These are phyloP conservation scores for Gymnodraco acuticeps DNA, from an alignment of 2,797 vertebrate genomes.

Conservation along the genomic window DNA sequence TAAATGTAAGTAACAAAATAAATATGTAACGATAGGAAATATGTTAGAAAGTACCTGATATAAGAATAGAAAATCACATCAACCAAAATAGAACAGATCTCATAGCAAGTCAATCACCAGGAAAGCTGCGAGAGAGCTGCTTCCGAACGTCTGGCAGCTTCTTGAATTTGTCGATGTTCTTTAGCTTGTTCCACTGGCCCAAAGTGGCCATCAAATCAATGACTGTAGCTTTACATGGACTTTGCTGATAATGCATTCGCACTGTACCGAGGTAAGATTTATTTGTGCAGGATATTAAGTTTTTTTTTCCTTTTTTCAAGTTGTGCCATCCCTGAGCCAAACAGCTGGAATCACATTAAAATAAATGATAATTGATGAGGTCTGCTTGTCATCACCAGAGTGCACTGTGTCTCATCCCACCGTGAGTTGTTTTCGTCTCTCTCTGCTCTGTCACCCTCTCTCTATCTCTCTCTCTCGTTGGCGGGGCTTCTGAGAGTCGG, in stretches of 20 bases:
- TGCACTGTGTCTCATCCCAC: conserved; percentile 42
- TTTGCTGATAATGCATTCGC: neutral
- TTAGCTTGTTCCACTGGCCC: no score
- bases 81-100: no score
- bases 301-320: no score
- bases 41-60: no score
- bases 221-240: neutral
- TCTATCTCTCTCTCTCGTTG: conserved; percentile 49
- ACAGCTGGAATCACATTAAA: conserved; percentile 44
- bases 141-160: no score
- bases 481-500: conserved; percentile 70
- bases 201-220: neutral
- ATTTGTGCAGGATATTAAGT: neutral
- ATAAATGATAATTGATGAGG: conserved; percentile 52
- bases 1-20: no score
- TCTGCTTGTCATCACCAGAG: conserved; percentile 49
- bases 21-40: no score
- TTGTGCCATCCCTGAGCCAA: conserved; percentile 6
- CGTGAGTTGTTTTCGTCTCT: conserved; percentile 23
- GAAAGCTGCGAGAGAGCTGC: no score
- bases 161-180: no score
- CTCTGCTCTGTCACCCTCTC: conserved; percentile 10
- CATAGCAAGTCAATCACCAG: no score
- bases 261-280: neutral
- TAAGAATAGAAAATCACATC: no score